Evolutionary conservation across 2,888 invertebrate species (phyloP).

Genomic region (Hanleya hanleyi): DNA sequence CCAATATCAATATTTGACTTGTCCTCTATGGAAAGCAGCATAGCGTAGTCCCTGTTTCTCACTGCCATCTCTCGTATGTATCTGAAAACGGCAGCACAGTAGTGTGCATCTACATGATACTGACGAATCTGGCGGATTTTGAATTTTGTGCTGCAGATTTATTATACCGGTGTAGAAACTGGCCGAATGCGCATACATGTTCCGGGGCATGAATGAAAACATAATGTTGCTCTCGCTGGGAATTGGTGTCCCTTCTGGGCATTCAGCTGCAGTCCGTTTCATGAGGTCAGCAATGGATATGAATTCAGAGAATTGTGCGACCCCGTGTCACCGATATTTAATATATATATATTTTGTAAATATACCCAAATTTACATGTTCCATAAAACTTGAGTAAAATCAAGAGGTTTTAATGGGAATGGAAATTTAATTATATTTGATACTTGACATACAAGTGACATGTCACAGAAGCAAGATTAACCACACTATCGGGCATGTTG

Average conservation of each 20-base stretch:
- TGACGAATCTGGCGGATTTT: constrained; percentile 30
- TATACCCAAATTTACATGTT: no score
- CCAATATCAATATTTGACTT: constrained; percentile 38
- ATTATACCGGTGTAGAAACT: constrained; percentile 32
- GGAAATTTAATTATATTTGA: no score
- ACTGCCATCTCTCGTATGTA: constrained; percentile 27
- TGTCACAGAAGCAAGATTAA: not conserved
- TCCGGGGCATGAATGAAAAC: constrained; percentile 34
- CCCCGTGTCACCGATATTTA: no score
- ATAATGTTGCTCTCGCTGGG: constrained; percentile 35
- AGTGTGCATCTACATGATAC: constrained; percentile 36
- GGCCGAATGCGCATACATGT: constrained; percentile 24
- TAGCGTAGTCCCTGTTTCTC: not conserved
- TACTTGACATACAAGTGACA: not conserved
- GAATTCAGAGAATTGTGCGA: no score
- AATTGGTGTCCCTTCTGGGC: constrained; percentile 28
- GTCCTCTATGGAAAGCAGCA: constrained; percentile 34
- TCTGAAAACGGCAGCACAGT: constrained; percentile 32
- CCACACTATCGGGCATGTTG: no score
- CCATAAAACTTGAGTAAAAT: no score
- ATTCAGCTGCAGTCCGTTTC: no score
- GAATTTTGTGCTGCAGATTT: constrained; percentile 28
- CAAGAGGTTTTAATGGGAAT: no score
- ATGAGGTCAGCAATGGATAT: no score
- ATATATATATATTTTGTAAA: no score